Evolutionary conservation across 2,888 invertebrate genomes (phyloP).

Genomic region (Cremastobaeus sp.): DNA sequence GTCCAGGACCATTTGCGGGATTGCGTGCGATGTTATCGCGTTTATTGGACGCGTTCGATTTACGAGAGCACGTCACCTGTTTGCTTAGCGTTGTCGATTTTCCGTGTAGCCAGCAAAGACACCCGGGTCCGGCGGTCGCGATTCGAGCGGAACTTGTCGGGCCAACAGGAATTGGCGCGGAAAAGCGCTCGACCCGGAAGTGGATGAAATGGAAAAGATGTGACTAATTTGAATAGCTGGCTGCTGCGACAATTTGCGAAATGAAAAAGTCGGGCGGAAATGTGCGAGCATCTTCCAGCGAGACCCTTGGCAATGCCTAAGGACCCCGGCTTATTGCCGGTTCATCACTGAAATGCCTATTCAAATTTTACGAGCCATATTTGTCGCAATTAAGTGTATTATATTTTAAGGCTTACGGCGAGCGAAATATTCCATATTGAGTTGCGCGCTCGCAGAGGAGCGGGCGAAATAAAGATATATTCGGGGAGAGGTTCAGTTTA

Average conservation of each 20-base stretch:
- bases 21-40: conserved; percentile 52
- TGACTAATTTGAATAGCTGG: conserved; percentile 17
- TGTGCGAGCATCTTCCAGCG: conserved; percentile 18
- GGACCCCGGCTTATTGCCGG: conserved; percentile 26
- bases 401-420: conserved; percentile 69
- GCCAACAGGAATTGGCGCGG: no score
- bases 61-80: conserved; percentile 39
- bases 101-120: no score
- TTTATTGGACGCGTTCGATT: conserved; percentile 49
- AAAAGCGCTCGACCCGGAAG: no score
- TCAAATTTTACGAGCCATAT: conserved; percentile 76
- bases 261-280: conserved; percentile 32
- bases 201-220: conserved; percentile 17
- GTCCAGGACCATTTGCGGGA: conserved; percentile 41
- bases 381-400: conserved; percentile 76
- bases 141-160: no score
- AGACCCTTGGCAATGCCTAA: conserved; percentile 19
- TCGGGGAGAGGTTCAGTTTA: conserved; percentile 67
- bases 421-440: conserved; percentile 73
- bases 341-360: conserved; percentile 73
- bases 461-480: conserved; percentile 64
- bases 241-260: conserved; percentile 17
- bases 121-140: no score
- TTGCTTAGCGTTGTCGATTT: conserved; percentile 1
- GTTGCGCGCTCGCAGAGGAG: conserved; percentile 50